These are phyloP conservation scores for Regulus satrapa DNA, from an alignment of 2,113 vertebrate species.

Conservation along the genomic window DNA sequence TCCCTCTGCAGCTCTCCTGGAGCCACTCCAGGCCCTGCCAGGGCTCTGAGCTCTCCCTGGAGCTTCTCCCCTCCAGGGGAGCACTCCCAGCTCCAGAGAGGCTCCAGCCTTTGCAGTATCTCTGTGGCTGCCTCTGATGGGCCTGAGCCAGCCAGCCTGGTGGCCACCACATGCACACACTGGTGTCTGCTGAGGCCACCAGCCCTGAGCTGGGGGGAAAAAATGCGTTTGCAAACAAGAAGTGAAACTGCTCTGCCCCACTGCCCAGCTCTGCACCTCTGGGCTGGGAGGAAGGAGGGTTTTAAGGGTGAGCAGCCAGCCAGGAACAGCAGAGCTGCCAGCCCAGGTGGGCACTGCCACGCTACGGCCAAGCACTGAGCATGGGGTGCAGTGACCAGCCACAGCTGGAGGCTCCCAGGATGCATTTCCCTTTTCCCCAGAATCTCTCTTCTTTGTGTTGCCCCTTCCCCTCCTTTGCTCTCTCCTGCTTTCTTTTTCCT, in stretches of 20 bases:
- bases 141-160: rapidly evolving
- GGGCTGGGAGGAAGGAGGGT: background rate
- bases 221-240: background rate
- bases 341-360: background rate
- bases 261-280: background rate
- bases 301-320: background rate
- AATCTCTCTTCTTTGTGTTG: background rate
- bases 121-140: rapidly evolving
- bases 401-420: background rate
- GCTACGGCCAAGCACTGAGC: rapidly evolving
- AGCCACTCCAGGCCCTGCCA: background rate
- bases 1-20: background rate
- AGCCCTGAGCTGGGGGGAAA: background rate
- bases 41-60: too few species aligned
- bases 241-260: background rate
- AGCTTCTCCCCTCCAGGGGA: too few species aligned
- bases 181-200: background rate
- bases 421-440: background rate
- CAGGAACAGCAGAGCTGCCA: background rate
- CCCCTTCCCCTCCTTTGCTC: background rate
- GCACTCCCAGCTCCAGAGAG: background rate
- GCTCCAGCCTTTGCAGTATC: background rate
- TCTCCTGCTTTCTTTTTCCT: background rate
- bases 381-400: rapidly evolving
- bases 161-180: background rate